These are phyloP conservation scores for Pagetopsis macropterus DNA, from an alignment of 2,797 vertebrate species.

Conservation along the genomic window DNA sequence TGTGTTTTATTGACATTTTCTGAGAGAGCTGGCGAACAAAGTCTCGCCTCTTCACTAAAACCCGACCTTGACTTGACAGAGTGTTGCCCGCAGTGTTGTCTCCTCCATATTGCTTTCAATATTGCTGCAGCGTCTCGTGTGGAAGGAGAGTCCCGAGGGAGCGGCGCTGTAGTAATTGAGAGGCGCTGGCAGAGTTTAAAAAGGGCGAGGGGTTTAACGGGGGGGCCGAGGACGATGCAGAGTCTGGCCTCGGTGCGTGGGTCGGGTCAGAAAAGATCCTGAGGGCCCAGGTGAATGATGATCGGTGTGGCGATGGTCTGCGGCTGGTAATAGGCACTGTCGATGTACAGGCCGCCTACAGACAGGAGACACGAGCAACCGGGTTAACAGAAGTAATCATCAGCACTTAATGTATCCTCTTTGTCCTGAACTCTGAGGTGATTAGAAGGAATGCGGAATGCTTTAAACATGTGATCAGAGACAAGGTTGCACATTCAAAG, in stretches of 20 bases:
- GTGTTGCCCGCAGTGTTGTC: constrained; percentile 12
- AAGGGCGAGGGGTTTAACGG: constrained; percentile 28
- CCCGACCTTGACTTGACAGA: constrained; percentile 13
- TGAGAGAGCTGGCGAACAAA: neutral
- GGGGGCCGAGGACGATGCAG: constrained; percentile 7
- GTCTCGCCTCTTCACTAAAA: constrained; percentile 1
- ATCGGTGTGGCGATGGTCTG: constrained; percentile 89
- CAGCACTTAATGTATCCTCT: neutral
- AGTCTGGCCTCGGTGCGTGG: constrained; percentile 9
- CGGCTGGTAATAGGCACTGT: constrained; percentile 91
- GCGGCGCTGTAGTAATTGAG: constrained; percentile 13
- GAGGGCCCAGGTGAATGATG: constrained; percentile 94
- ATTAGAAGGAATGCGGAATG: neutral
- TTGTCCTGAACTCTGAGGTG: neutral
- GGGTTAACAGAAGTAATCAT: constrained; percentile 21
- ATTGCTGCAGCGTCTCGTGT: constrained; percentile 31
- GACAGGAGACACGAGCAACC: constrained; percentile 79
- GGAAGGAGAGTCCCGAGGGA: constrained; percentile 3
- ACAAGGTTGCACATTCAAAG: neutral
- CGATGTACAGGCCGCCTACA: constrained; percentile 93
- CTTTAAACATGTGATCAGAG: neutral
- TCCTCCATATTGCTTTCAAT: constrained; percentile 63
- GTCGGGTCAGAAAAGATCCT: constrained; percentile 86
- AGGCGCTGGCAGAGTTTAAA: constrained; percentile 39
- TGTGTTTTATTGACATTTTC: constrained; percentile 46